Percentiles rank a stretch among this genome's conserved stretches.
Conservation (phyloP, 2,888 invertebrate genomes). For the Dicycla oo region DNA sequence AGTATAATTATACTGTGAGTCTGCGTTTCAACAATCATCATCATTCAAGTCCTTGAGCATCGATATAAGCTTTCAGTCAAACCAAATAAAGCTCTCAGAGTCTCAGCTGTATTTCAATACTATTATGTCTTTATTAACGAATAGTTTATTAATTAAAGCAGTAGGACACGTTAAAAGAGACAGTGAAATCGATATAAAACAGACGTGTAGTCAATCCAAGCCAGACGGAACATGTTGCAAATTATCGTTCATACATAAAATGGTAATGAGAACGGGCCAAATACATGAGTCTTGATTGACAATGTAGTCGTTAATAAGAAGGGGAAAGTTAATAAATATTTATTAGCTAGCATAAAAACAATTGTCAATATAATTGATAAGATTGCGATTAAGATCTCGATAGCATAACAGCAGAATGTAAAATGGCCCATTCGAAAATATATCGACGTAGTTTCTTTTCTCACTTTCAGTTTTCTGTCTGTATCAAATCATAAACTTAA, state of each 20-base stretch:
- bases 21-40: background rate
- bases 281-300: slow-evolving; percentile 53
- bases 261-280: slow-evolving; percentile 50
- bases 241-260: slow-evolving; percentile 42
- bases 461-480: too few relatives aligned
- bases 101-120: background rate
- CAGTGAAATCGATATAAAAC: slow-evolving; percentile 27
- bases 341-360: slow-evolving; percentile 29
- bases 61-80: slow-evolving; percentile 17
- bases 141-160: slow-evolving; percentile 8
- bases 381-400: slow-evolving; percentile 17
- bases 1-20: background rate
- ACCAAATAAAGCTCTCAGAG: background rate
- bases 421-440: too few relatives aligned
- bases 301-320: slow-evolving; percentile 33
- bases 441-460: too few relatives aligned
- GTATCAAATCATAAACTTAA: too few relatives aligned
- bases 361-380: slow-evolving; percentile 28
- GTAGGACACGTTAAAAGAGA: background rate
- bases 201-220: slow-evolving; percentile 11
- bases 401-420: background rate
- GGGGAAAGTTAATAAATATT: slow-evolving; percentile 55
- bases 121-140: background rate
- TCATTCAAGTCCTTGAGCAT: background rate
- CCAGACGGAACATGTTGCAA: slow-evolving; percentile 14